Percentiles rank a stretch among this genome's conserved stretches.
Conservation (phyloP, 2,888 invertebrate genomes). For the Acleris literana region DNA sequence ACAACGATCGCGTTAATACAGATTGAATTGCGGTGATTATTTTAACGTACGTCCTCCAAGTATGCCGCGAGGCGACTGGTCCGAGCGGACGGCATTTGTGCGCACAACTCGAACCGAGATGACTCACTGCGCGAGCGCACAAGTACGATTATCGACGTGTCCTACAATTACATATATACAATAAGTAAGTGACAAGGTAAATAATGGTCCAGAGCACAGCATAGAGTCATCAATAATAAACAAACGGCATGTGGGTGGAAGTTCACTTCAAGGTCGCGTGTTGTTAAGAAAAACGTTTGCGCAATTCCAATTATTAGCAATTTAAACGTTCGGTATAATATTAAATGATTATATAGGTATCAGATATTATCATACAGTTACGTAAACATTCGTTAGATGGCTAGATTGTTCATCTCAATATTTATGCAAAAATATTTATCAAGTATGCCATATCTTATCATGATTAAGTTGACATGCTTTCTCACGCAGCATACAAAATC, state of each 20-base stretch:
- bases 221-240: conserved; percentile 66
- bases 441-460: conserved; percentile 14
- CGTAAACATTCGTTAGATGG: conserved; percentile 13
- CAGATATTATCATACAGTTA: conserved; percentile 13
- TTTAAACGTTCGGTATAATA: not conserved
- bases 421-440: conserved; percentile 31
- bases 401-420: conserved; percentile 18
- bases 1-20: conserved; percentile 49
- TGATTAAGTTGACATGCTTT: conserved; percentile 27
- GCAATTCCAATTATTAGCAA: conserved; percentile 16
- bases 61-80: conserved; percentile 80
- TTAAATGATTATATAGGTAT: conserved; percentile 2
- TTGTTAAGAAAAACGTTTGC: conserved; percentile 17
- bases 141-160: conserved; percentile 70
- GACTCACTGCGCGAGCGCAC: conserved; percentile 79
- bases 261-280: conserved; percentile 63
- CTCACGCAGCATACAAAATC: conserved; percentile 11
- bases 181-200: conserved; percentile 76
- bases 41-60: conserved; percentile 78
- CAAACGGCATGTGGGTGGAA: conserved; percentile 73
- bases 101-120: conserved; percentile 72
- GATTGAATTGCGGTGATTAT: conserved; percentile 49
- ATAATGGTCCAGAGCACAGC: conserved; percentile 64
- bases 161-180: conserved; percentile 69
- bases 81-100: conserved; percentile 74